Conservation (phyloP, 2,797 vertebrate genomes). For the Pseudochirops corinnae region DNA sequence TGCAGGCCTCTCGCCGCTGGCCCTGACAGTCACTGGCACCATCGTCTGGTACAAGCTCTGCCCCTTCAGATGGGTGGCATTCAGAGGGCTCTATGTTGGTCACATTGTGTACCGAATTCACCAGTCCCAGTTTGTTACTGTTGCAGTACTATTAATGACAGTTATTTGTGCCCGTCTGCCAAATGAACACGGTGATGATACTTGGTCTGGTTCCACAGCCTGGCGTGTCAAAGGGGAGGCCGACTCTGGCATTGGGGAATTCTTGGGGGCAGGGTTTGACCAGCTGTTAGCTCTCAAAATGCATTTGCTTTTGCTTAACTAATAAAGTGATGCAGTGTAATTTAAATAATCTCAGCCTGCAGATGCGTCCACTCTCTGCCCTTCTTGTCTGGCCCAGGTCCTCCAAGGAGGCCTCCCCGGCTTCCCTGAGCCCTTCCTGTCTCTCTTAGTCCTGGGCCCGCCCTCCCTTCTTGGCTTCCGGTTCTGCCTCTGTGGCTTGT, state of each 20-base stretch:
- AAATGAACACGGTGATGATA: neutral
- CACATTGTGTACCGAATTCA: neutral
- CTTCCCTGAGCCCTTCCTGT: no score
- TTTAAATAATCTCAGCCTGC: constrained; percentile 37
- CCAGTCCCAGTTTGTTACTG: neutral
- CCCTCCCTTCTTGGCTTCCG: no score
- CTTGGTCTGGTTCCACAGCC: neutral
- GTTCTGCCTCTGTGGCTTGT: no score
- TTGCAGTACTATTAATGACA: neutral
- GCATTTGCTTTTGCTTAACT: constrained; percentile 47
- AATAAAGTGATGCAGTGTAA: constrained; percentile 13
- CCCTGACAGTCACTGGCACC: neutral
- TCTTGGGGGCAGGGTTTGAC: constrained; percentile 1
- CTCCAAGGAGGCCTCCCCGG: no score
- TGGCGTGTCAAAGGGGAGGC: neutral
- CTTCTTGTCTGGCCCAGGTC: neutral
- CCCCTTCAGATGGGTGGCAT: no score
- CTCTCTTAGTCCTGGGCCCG: no score
- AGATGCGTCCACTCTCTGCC: neutral
- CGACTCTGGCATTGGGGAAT: neutral
- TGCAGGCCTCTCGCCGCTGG: neutral
- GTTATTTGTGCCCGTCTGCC: neutral
- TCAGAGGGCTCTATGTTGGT: no score
- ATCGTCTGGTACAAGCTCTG: accelerated
- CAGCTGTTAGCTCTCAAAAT: constrained; percentile 42